Conservation (phyloP, 2,888 invertebrate species). For the Drosophila rellima region DNA sequence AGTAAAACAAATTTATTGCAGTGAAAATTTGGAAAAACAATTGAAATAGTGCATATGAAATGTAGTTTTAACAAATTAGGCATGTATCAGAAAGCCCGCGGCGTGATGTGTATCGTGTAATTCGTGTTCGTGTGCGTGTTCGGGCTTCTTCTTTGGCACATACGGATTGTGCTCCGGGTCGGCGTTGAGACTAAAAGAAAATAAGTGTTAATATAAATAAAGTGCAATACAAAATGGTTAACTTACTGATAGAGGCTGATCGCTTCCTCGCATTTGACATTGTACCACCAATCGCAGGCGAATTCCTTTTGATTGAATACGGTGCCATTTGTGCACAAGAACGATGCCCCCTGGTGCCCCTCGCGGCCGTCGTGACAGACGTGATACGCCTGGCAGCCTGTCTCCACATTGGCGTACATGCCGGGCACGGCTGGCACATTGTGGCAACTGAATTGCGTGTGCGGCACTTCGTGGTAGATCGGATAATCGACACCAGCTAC, state of each 20-base stretch:
- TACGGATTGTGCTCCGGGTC: constrained; percentile 93
- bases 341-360: constrained; percentile 93
- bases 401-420: constrained; percentile 96
- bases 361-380: constrained; percentile 95
- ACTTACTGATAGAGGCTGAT: constrained; percentile 90
- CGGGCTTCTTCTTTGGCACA: constrained; percentile 89
- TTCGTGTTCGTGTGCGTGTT: constrained; percentile 64
- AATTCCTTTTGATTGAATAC: constrained; percentile 94
- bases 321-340: constrained; percentile 94
- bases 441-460: constrained; percentile 92
- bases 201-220: not conserved
- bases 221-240: not conserved
- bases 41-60: constrained; percentile 29
- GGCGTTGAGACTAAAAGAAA: constrained; percentile 89
- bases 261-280: constrained; percentile 93
- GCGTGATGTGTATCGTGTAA: constrained; percentile 57
- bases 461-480: constrained; percentile 91
- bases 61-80: constrained; percentile 56
- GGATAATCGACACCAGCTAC: constrained; percentile 93
- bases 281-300: constrained; percentile 97
- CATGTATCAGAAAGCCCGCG: constrained; percentile 83
- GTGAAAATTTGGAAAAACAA: not conserved
- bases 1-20: constrained; percentile 20
- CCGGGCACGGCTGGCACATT: constrained; percentile 93
- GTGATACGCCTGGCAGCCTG: constrained; percentile 96